Evolutionary conservation across 2,113 vertebrate species (phyloP), one percentile per base, ranked within the genome.

Genomic region (Chunga burmeisteri): DNA sequence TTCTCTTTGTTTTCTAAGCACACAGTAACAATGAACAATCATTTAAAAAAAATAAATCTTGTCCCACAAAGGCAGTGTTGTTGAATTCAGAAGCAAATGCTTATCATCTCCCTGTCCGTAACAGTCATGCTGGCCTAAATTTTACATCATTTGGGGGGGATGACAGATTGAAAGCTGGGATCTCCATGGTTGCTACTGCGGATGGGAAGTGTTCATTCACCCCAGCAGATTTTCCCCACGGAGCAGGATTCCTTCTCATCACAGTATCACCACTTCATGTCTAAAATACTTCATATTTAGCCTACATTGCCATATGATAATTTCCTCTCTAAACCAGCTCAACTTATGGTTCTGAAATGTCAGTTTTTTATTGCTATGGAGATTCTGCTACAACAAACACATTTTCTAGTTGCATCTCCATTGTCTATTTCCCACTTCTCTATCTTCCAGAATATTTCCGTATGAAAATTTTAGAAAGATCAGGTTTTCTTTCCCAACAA

Each of bases 1-100:
- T 90, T 75, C 78, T 94, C 68, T 94, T 49, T 92, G 91, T 83
- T 79, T 73, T 90, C 86, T n/a, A 84, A 67, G 63, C 77, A 66
- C 68, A 91, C 0, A 4, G 16, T 52, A 90, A 86, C 32, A 93
- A 77, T 27, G 55, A 88, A 90, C 49, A 88, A 90, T 59, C 47
- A 74, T 55, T 59, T 2, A 5, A 29, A 74, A 49, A 81, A 38
- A 34, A 29, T 40, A 6, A 22, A 47, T 52, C 58, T 34, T 36
- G 22, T 62, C 38, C 17, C 59, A 50, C 49, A 66, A 61, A 27
- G 18, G 75, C 80, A 86, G 55, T 1, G 4, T 2, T 82, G 66
- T 56, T 0, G 0, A 87, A 79, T 50, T 74, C 81, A 94, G 78
- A 84, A 79, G 78, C 50, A 53, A 81, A 68, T 3, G 14, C 9